Evolutionary conservation across 2,797 vertebrate species (phyloP).

Genomic region (Nannoperca obscura): DNA sequence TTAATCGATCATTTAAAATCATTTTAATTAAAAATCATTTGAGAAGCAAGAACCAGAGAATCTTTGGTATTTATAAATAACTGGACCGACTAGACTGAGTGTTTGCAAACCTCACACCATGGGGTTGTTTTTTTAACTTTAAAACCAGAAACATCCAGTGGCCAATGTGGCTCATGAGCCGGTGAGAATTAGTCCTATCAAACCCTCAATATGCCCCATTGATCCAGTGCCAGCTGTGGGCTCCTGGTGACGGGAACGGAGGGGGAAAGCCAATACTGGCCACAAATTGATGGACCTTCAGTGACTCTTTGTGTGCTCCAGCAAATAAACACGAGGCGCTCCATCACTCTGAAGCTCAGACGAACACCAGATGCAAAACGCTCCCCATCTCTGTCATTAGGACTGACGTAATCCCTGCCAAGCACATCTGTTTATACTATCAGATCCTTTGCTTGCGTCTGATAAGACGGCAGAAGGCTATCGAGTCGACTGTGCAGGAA

Average conservation of each 20-base stretch:
- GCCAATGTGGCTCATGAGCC: constrained; percentile 46
- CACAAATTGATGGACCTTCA: constrained; percentile 67
- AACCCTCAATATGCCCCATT: constrained; percentile 61
- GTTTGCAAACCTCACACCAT: constrained; percentile 37
- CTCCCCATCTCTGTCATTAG: constrained; percentile 40
- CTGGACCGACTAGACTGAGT: not conserved
- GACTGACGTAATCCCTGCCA: constrained; percentile 36
- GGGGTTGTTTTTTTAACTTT: constrained; percentile 1
- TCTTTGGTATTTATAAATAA: no score
- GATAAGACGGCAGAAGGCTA: constrained; percentile 24
- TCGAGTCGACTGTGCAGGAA: constrained; percentile 25
- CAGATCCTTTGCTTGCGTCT: constrained; percentile 32
- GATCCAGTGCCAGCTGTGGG: constrained; percentile 54
- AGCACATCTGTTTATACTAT: constrained; percentile 46
- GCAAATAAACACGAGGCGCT: constrained; percentile 28
- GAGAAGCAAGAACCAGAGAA: no score
- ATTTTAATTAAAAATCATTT: no score
- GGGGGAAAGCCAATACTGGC: constrained; percentile 51
- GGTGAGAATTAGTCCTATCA: constrained; percentile 63
- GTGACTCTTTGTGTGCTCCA: constrained; percentile 42
- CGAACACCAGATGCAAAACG: constrained; percentile 20
- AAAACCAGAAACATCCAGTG: constrained; percentile 45
- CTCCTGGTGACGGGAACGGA: constrained; percentile 24
- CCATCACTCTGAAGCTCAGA: constrained; percentile 11
- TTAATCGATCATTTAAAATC: no score